These are phyloP conservation scores for Nasonia giraulti DNA, from an alignment of 1,140 invertebrate species.

Conservation along the genomic window DNA sequence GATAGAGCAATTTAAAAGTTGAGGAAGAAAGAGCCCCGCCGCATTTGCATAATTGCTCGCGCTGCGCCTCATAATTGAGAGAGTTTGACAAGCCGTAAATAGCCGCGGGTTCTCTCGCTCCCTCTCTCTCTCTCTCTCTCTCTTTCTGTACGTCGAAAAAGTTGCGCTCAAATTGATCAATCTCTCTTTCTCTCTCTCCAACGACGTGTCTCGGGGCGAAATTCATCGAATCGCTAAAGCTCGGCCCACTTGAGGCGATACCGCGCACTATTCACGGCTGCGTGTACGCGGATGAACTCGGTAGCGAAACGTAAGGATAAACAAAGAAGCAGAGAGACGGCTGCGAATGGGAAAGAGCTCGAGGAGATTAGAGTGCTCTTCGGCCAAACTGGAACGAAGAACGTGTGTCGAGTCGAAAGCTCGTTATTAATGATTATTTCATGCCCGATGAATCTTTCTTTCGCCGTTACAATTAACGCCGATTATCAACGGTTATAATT, in stretches of 20 bases:
- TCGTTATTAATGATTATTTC: background rate
- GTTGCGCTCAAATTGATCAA: background rate
- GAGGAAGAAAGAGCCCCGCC: background rate
- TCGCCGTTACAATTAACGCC: too few relatives aligned
- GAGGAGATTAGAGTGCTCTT: background rate
- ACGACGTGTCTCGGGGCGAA: background rate
- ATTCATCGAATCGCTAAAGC: background rate
- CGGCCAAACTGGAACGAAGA: background rate
- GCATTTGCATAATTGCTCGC: conserved; percentile 38
- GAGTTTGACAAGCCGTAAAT: background rate
- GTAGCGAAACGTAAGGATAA: background rate
- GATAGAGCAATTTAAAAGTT: conserved; percentile 41
- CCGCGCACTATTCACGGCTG: too few relatives aligned
- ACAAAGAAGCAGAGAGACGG: too few relatives aligned
- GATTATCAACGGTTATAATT: too few relatives aligned
- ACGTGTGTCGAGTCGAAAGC: background rate
- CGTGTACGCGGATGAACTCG: background rate
- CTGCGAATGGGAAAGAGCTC: too few relatives aligned
- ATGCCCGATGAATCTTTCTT: background rate
- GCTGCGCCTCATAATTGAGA: background rate
- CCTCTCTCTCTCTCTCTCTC: too few relatives aligned
- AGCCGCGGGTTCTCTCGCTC: background rate
- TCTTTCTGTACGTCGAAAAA: background rate
- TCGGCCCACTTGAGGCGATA: background rate
- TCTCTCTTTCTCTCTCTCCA: background rate